These are phyloP conservation scores for Orgyia antiqua DNA, from an alignment of 2,888 invertebrate genomes.

Conservation along the genomic window DNA sequence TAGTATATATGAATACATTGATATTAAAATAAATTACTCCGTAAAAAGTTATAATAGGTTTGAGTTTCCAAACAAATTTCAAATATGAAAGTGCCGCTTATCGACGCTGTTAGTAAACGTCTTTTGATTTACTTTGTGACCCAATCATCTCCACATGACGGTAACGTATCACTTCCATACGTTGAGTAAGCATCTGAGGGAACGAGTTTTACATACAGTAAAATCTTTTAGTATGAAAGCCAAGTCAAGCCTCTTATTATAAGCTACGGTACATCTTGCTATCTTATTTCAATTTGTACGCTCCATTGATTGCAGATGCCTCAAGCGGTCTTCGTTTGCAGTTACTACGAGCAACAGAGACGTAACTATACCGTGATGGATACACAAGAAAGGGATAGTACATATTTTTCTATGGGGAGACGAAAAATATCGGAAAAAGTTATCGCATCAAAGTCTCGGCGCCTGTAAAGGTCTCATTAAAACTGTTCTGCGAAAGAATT, in stretches of 20 bases:
- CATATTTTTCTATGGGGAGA: conserved; percentile 56
- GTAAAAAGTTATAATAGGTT: neutral
- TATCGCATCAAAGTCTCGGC: conserved; percentile 70
- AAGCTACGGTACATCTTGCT: conserved; percentile 60
- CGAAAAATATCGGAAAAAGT: conserved; percentile 73
- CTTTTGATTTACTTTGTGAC: conserved; percentile 35
- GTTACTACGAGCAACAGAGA: conserved; percentile 47
- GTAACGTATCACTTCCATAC: conserved; percentile 24
- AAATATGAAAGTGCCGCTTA: conserved; percentile 5
- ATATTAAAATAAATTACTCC: no score
- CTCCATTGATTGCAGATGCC: conserved; percentile 76
- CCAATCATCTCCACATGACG: conserved; percentile 30
- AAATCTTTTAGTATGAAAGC: conserved; percentile 30
- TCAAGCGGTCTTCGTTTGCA: conserved; percentile 61
- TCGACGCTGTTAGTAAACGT: conserved; percentile 20
- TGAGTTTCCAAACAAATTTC: conserved; percentile 7
- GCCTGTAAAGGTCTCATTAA: conserved; percentile 72
- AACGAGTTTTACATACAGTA: conserved; percentile 43
- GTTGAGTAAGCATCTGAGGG: conserved; percentile 22
- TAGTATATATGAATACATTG: no score
- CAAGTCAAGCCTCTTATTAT: conserved; percentile 48
- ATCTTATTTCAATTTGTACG: conserved; percentile 77
- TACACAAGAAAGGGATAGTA: conserved; percentile 40
- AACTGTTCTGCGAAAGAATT: conserved; percentile 71
- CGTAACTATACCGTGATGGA: conserved; percentile 22